Conservation (phyloP, 2,113 vertebrate species). For the Corythaixoides concolor region DNA sequence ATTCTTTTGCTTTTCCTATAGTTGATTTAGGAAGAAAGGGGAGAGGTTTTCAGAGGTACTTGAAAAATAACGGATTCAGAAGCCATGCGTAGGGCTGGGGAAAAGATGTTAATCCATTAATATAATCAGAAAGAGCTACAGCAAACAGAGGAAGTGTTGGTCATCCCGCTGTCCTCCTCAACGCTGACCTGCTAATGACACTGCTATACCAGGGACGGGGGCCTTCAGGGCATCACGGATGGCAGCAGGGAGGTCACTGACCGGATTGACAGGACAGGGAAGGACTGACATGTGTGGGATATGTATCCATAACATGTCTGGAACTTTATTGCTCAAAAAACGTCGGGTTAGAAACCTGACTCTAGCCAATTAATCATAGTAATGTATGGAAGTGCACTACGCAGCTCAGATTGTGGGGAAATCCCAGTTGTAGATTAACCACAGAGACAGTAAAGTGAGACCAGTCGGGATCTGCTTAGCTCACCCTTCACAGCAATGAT, state of each 20-base stretch:
- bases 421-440: not conserved
- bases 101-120: not conserved
- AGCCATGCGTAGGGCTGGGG: not conserved
- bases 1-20: not conserved
- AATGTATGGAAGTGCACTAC: not conserved
- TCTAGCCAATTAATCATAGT: not conserved
- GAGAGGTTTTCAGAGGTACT: not conserved
- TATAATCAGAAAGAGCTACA: not conserved
- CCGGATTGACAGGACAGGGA: rapidly evolving
- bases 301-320: rapidly evolving
- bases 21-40: not conserved
- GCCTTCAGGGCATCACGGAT: not conserved
- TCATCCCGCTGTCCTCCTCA: rapidly evolving
- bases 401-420: not conserved
- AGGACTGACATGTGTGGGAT: rapidly evolving
- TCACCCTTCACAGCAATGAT: not conserved
- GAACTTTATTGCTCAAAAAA: not conserved
- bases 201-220: not conserved
- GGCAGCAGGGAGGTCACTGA: not conserved
- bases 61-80: not conserved
- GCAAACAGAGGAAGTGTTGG: not conserved
- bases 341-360: not conserved
- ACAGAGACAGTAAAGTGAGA: not conserved
- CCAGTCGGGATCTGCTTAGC: not conserved
- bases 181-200: not conserved